Evolutionary conservation across 30 jellyfish, hydroid and myxozoan genomes (phyloP).

Genomic region (Chrysaora quinquecirrha): DNA sequence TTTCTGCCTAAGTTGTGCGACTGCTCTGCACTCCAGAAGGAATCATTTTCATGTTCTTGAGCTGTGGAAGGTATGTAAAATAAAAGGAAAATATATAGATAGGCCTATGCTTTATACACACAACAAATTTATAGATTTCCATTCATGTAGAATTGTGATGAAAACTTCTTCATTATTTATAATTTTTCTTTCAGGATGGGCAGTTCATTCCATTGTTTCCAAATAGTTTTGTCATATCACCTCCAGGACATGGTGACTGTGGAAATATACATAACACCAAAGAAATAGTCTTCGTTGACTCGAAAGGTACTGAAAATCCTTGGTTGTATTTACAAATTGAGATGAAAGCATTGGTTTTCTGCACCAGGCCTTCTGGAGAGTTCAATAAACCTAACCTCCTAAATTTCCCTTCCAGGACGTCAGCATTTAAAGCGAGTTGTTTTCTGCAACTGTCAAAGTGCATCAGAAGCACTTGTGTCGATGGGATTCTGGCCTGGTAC

Average conservation of each 20-base stretch:
- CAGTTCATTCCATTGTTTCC: neutral
- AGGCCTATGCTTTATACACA: too few relatives aligned
- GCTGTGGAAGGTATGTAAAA: neutral
- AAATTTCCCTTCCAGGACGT: slow-evolving; percentile 31
- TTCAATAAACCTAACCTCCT: too few relatives aligned
- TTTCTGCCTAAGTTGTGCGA: neutral
- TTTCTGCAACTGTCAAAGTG: slow-evolving; percentile 9
- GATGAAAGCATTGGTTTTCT: too few relatives aligned
- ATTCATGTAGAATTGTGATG: too few relatives aligned
- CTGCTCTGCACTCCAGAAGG: neutral
- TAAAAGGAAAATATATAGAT: too few relatives aligned
- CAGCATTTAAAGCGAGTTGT: slow-evolving; percentile 12
- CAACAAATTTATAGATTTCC: too few relatives aligned
- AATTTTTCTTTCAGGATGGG: neutral
- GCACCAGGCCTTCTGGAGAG: too few relatives aligned
- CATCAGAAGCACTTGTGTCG: slow-evolving; percentile 27
- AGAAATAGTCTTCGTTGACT: neutral
- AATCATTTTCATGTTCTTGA: neutral
- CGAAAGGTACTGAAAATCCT: too few relatives aligned
- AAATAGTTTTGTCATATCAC: neutral
- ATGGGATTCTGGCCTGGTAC: slow-evolving; percentile 49
- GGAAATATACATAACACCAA: neutral
- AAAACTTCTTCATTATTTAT: too few relatives aligned
- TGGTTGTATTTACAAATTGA: too few relatives aligned
- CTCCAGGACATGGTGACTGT: neutral